Conservation (phyloP, 2,888 invertebrate species). For the Thecocarcelia acutangulata region DNA sequence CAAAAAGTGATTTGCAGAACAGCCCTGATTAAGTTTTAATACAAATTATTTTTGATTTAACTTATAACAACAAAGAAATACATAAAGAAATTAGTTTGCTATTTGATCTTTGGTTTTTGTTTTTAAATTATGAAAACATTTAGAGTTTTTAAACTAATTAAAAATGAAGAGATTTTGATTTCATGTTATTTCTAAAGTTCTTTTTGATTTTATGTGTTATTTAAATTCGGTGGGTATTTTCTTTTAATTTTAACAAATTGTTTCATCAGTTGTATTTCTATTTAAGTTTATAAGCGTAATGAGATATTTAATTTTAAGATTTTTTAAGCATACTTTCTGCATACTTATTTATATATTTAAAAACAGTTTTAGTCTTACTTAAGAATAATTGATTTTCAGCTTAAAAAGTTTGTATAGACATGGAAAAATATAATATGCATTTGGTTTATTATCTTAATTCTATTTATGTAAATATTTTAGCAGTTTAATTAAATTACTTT, state of each 20-base stretch:
- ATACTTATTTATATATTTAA: constrained; percentile 35
- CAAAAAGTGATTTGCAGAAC: too few species aligned
- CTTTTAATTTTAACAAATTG: constrained; percentile 7
- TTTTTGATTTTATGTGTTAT: constrained; percentile 18
- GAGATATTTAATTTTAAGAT: constrained; percentile 43
- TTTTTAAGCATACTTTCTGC: constrained; percentile 49
- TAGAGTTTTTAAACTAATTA: background rate
- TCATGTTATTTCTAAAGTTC: background rate
- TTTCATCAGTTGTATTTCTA: constrained; percentile 17
- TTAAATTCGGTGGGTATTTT: constrained; percentile 68
- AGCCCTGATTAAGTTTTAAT: too few species aligned
- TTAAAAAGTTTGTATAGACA: constrained; percentile 32
- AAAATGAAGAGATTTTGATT: background rate
- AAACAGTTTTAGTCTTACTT: constrained; percentile 15
- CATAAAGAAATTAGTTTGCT: background rate
- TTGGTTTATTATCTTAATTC: constrained; percentile 1
- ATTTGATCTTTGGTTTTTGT: too few species aligned
- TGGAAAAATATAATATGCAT: constrained; percentile 38
- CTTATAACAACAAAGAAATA: too few species aligned
- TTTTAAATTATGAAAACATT: too few species aligned
- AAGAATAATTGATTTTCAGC: background rate
- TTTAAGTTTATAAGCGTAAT: constrained; percentile 59
- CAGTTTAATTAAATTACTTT: background rate
- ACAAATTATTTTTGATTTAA: too few species aligned
- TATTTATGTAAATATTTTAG: background rate